phyloP scores from a whole-genome alignment of 2,888 invertebrate genomes.

The Teinopalpus imperialis region DNA sequence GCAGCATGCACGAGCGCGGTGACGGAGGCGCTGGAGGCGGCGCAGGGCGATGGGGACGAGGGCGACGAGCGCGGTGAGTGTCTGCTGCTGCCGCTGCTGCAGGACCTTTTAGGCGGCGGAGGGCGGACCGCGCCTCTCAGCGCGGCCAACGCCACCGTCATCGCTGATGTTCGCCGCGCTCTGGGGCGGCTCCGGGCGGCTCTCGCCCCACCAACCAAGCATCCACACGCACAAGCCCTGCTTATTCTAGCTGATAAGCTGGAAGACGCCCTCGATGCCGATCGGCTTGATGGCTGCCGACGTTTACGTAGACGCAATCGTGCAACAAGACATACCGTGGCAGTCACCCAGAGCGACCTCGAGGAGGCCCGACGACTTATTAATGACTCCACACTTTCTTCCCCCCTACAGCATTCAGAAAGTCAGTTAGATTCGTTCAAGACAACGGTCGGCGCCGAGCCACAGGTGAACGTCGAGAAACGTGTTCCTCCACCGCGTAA shows the following conservation, averaged over 20 bases:
- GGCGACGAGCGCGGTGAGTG: slow-evolving; percentile 88
- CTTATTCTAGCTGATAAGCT: slow-evolving; percentile 86
- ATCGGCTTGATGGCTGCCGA: slow-evolving; percentile 64
- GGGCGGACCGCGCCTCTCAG: slow-evolving; percentile 68
- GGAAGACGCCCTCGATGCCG: slow-evolving; percentile 80
- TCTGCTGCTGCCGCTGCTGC: slow-evolving; percentile 86
- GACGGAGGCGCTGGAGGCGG: slow-evolving; percentile 68
- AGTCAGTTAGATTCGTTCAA: too few species aligned
- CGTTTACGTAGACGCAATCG: slow-evolving; percentile 82
- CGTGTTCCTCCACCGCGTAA: slow-evolving; percentile 48
- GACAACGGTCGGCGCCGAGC: slow-evolving; percentile 41
- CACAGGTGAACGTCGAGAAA: slow-evolving; percentile 51
- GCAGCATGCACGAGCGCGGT: slow-evolving; percentile 73
- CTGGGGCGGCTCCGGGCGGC: slow-evolving; percentile 88
- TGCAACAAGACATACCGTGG: slow-evolving; percentile 89
- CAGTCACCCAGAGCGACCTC: slow-evolving; percentile 90
- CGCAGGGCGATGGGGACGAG: slow-evolving; percentile 51
- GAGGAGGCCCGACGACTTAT: slow-evolving; percentile 89
- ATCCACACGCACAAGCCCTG: slow-evolving; percentile 82
- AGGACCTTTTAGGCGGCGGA: slow-evolving; percentile 81
- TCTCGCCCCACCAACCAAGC: slow-evolving; percentile 79
- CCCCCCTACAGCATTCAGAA: slow-evolving; percentile 61
- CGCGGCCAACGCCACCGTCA: slow-evolving; percentile 82
- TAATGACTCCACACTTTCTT: slow-evolving; percentile 58
- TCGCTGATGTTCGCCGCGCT: slow-evolving; percentile 90